Evolutionary conservation across 2,113 vertebrate genomes (phyloP), one percentile per base, ranked within the genome.

Genomic region (Hydrolagus affinis): DNA sequence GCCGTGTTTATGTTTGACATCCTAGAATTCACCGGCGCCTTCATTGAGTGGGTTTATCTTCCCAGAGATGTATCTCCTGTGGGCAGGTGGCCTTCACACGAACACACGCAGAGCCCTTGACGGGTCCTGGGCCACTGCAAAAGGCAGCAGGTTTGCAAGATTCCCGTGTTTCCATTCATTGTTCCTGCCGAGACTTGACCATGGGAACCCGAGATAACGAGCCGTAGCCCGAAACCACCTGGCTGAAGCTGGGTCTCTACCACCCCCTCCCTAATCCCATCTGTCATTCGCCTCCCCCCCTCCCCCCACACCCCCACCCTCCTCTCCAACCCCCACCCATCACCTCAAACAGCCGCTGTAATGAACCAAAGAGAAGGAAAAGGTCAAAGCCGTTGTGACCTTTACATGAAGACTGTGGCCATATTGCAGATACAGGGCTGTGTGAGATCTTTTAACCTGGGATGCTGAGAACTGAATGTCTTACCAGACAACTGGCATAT

Each of bases 191-290:
- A 44, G 75, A 17, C 15, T 75, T 83, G 78, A 66, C 62, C 62
- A 66, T 62, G n/a, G 62, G 78, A 30, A 64, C 25, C 59, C 62
- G 11, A 66, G 66, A 83, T 83, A 83, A 83, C 30, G 78, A 83
- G 59, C 78, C 19, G 17, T 17, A 3, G 25, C 6, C 25, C 60
- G 66, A 17, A 4, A 62, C 23, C 62, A 19, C 25, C 14, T 66
- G 23, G 77, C 56, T 15, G 64, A 62, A 30, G 62, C 11, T 15
- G 0, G 25, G 8, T 68, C 19, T 19, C 14, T 66, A n/a, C n/a
- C n/a, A n/a, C n/a, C n/a, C n/a, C n/a, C n/a, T n/a, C n/a, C n/a
- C n/a, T n/a, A n/a, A n/a, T n/a, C n/a, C n/a, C n/a, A n/a, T n/a
- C n/a, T n/a, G n/a, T n/a, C n/a, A n/a, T n/a, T n/a, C n/a, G n/a